phyloP scores from a whole-genome alignment of 2,888 invertebrate genomes.

The Pheosia tremula region DNA sequence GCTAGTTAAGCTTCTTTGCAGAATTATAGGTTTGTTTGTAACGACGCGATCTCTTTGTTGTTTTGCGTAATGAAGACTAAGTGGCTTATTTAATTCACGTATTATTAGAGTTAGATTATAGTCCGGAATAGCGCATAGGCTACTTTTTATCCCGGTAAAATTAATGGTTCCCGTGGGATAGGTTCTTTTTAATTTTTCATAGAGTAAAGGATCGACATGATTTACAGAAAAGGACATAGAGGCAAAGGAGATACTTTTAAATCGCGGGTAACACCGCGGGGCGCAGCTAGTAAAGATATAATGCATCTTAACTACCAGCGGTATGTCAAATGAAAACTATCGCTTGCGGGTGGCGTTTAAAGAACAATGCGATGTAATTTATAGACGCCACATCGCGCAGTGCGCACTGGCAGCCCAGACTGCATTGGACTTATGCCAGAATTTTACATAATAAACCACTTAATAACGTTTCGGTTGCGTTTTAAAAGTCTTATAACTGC shows the following conservation, averaged over 20 bases:
- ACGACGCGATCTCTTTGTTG: constrained; percentile 1
- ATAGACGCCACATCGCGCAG: neutral
- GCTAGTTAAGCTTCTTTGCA: constrained; percentile 9
- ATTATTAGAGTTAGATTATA: no score
- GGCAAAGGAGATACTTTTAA: no score
- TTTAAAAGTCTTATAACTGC: neutral
- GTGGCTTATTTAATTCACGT: neutral
- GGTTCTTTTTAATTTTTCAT: no score
- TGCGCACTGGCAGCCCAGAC: neutral
- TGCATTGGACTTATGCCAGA: neutral
- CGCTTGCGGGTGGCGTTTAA: neutral
- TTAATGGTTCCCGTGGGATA: no score
- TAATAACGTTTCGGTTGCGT: neutral
- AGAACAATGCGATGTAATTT: neutral
- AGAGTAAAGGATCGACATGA: no score
- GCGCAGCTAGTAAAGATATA: no score
- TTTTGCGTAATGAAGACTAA: constrained; percentile 5
- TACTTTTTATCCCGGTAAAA: no score
- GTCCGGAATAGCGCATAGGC: no score
- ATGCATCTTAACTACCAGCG: no score
- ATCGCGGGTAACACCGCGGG: no score
- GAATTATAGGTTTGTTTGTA: constrained; percentile 12
- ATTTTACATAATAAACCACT: neutral
- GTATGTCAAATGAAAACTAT: neutral
- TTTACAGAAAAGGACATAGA: no score